Evolutionary conservation across 2,888 invertebrate species (phyloP).

Genomic region (Drepanosiphum platanoidis): DNA sequence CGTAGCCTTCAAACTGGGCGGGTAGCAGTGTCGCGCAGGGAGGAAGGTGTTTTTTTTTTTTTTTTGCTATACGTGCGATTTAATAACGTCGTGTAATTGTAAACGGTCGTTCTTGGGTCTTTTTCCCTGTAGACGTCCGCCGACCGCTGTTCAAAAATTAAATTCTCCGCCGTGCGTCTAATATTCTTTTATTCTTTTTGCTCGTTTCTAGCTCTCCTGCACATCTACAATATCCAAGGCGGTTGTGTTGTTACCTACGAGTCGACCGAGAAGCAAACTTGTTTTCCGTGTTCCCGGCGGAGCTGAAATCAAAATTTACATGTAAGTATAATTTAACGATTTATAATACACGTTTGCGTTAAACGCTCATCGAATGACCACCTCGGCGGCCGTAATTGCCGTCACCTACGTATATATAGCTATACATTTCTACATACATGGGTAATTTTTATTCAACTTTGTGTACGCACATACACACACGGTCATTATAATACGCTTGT

Average conservation of each 20-base stretch:
- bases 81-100: background rate
- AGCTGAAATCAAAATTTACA: conserved; percentile 59
- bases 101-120: background rate
- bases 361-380: background rate
- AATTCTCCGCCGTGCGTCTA: background rate
- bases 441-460: background rate
- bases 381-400: too few species aligned
- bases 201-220: conserved; percentile 29
- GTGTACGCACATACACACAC: background rate
- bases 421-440: background rate
- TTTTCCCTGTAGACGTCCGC: background rate
- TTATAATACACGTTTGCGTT: background rate
- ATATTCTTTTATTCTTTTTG: background rate
- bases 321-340: conserved; percentile 38
- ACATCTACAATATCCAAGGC: background rate
- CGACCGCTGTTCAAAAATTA: background rate
- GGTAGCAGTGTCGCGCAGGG: background rate
- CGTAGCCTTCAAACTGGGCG: background rate
- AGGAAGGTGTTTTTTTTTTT: conserved; percentile 2
- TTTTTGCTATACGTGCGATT: background rate
- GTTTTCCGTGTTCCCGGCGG: conserved; percentile 25
- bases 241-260: background rate
- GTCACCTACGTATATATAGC: background rate
- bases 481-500: background rate
- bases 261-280: conserved; percentile 8